phyloP scores from a whole-genome alignment of 2,888 invertebrate genomes.

The Aspidiotus destructor region DNA sequence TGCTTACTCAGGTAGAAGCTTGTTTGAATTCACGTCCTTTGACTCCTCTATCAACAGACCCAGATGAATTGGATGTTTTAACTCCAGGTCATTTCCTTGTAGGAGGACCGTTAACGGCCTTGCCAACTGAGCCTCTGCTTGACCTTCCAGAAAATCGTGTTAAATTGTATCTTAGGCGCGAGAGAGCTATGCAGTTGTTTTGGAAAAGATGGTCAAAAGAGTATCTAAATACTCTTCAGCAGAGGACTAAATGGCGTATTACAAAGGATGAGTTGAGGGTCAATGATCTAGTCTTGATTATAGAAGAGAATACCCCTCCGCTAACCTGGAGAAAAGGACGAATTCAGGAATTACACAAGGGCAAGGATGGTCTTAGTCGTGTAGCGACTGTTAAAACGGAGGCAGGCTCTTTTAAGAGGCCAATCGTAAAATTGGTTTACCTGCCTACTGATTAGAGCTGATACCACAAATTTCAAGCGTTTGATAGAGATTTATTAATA shows the following conservation, averaged over 20 bases:
- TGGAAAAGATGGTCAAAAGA: slow-evolving; percentile 39
- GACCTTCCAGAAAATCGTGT: slow-evolving; percentile 35
- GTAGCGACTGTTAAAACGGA: slow-evolving; percentile 37
- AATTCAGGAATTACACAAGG: slow-evolving; percentile 37
- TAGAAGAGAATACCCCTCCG: slow-evolving; percentile 37
- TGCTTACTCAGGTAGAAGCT: slow-evolving; percentile 38
- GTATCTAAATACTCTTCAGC: slow-evolving; percentile 38
- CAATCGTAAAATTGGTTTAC: slow-evolving; percentile 11
- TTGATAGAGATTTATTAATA: too few species aligned
- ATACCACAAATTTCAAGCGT: too few species aligned
- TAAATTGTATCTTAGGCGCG: slow-evolving; percentile 36
- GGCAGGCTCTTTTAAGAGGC: slow-evolving; percentile 35
- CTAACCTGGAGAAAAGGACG: slow-evolving; percentile 38
- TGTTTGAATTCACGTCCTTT: slow-evolving; percentile 39
- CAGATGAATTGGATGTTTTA: slow-evolving; percentile 36
- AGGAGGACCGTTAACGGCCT: slow-evolving; percentile 35
- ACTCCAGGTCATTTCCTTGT: slow-evolving; percentile 40
- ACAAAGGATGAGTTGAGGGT: slow-evolving; percentile 32
- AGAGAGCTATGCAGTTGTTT: slow-evolving; percentile 37
- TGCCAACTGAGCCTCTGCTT: slow-evolving; percentile 37
- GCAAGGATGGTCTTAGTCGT: slow-evolving; percentile 38
- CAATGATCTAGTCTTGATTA: slow-evolving; percentile 38
- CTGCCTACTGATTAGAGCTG: not conserved
- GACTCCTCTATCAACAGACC: slow-evolving; percentile 37
- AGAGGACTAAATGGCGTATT: slow-evolving; percentile 38